phyloP scores from a whole-genome alignment of 2,113 vertebrate species.

The Labeo rohita region DNA sequence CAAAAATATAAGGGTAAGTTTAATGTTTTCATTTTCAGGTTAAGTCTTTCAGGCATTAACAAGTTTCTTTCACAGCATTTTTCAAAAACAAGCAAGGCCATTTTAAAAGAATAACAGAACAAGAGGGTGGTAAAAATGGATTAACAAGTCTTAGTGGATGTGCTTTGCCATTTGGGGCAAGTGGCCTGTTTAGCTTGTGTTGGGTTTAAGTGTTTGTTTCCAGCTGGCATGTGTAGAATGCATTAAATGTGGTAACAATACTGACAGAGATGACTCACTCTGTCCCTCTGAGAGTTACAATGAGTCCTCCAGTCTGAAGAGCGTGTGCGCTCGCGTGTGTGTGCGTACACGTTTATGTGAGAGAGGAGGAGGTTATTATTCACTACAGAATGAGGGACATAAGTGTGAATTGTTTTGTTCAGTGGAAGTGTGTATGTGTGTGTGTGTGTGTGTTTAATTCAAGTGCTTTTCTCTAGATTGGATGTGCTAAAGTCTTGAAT shows the following conservation, averaged over 20 bases:
- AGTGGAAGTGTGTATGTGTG: constrained; percentile 23
- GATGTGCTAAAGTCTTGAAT: constrained; percentile 30
- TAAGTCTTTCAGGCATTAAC: background rate
- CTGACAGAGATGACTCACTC: constrained; percentile 53
- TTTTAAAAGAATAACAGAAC: constrained; percentile 41
- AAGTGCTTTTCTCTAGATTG: constrained; percentile 28
- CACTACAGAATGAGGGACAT: constrained; percentile 42
- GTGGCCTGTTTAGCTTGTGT: constrained; percentile 50
- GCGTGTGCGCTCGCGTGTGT: constrained; percentile 12
- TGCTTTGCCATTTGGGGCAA: constrained; percentile 37
- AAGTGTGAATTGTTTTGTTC: constrained; percentile 51
- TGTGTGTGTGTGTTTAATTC: constrained; percentile 38
- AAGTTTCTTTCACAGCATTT: constrained; percentile 27
- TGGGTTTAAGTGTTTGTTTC: constrained; percentile 56
- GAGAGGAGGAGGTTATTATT: constrained; percentile 50
- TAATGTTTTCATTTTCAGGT: background rate
- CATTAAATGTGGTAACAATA: constrained; percentile 55
- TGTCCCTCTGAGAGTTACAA: constrained; percentile 55
- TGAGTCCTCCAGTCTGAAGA: constrained; percentile 51
- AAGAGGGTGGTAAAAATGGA: constrained; percentile 47
- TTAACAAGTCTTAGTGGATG: constrained; percentile 40
- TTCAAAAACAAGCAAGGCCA: constrained; percentile 19
- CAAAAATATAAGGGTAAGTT: background rate
- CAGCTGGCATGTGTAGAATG: constrained; percentile 53
- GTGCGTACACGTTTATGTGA: constrained; percentile 39